Conservation (phyloP, 1,140 invertebrate genomes). For the Lepidurus packardi region DNA sequence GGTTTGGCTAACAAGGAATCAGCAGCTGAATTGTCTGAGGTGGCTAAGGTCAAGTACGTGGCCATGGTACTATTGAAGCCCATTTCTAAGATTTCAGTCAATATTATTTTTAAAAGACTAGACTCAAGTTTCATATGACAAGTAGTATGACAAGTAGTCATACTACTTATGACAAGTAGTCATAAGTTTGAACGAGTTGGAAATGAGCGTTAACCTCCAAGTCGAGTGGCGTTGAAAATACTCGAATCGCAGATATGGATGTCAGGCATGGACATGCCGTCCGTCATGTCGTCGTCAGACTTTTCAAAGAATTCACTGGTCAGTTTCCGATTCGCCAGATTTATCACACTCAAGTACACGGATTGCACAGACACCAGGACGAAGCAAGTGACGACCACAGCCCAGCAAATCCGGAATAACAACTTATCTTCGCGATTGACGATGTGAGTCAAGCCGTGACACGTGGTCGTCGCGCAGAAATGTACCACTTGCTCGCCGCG, state of each 20-base stretch:
- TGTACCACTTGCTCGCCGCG: background rate
- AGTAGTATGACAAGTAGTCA: no score
- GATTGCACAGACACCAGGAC: background rate
- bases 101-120: no score
- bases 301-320: background rate
- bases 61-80: conserved; percentile 32
- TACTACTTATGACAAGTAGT: no score
- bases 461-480: background rate
- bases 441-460: conserved; percentile 27
- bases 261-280: no score
- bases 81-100: conserved; percentile 13
- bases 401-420: background rate
- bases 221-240: conserved; percentile 8
- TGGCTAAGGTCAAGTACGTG: conserved; percentile 27
- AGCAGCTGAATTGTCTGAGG: background rate
- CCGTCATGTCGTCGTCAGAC: no score
- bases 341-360: background rate
- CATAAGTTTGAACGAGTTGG: no score
- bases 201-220: no score
- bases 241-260: conserved; percentile 32
- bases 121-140: no score
- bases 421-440: conserved; percentile 7
- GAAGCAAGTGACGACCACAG: background rate
- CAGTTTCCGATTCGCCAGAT: background rate
- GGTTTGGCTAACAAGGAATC: background rate